These are phyloP conservation scores for Aelia acuminata DNA, from an alignment of 2,888 invertebrate genomes.

Conservation along the genomic window DNA sequence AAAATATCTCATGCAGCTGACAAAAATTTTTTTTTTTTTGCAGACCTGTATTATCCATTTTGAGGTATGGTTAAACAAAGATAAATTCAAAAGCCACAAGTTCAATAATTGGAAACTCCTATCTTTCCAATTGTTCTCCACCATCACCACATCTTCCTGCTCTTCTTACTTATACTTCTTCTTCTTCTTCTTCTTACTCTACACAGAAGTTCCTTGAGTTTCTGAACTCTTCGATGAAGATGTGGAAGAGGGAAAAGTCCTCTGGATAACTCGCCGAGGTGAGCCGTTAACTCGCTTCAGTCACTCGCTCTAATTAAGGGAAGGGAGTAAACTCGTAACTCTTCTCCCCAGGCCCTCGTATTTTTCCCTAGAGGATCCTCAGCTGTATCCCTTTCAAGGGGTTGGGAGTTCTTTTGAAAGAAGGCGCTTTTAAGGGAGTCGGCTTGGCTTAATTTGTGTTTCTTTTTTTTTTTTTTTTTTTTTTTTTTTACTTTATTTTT, in stretches of 20 bases:
- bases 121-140: not conserved
- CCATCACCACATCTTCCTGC: not conserved
- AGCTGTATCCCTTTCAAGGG: not conserved
- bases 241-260: not conserved
- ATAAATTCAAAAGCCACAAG: no score
- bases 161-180: no score
- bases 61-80: no score
- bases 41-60: no score
- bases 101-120: no score
- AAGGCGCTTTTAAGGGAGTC: not conserved
- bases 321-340: no score
- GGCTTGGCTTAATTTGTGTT: not conserved
- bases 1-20: no score
- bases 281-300: not conserved
- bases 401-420: not conserved
- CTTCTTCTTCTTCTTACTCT: not conserved
- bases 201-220: not conserved
- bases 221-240: not conserved
- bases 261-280: not conserved
- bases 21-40: no score
- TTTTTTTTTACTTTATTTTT: not conserved
- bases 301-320: slow-evolving; percentile 1
- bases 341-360: not conserved
- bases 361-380: not conserved
- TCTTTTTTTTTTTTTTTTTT: not conserved